Percentiles rank a stretch among this genome's conserved stretches.
phyloP scores from a whole-genome alignment of 64 coral and sea anemone species.

The Montipora efflorescens region DNA sequence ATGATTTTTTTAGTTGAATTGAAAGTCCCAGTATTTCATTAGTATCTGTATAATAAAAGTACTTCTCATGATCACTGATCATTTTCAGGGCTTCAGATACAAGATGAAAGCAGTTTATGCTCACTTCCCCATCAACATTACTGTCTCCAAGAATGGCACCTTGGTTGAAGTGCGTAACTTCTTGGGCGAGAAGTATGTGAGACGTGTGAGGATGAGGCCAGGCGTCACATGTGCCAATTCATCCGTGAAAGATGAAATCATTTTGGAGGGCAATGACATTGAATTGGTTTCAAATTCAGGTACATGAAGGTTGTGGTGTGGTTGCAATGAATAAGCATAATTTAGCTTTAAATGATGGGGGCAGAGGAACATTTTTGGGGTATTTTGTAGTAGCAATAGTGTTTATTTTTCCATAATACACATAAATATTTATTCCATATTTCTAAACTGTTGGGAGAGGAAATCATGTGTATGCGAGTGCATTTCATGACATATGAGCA shows the following conservation, averaged over 20 bases:
- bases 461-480: no score
- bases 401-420: no score
- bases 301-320: neutral
- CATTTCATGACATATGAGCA: no score
- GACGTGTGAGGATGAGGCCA: slow-evolving; percentile 86
- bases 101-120: slow-evolving; percentile 99
- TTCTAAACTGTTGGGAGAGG: no score
- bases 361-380: no score
- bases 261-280: slow-evolving; percentile 96
- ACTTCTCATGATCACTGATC: neutral
- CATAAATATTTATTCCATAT: no score
- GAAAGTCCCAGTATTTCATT: no score
- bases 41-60: no score
- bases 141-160: slow-evolving; percentile 67
- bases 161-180: slow-evolving; percentile 97
- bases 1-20: no score
- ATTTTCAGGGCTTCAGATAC: slow-evolving; percentile 87
- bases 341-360: no score
- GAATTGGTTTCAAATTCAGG: slow-evolving; percentile 99
- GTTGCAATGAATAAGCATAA: neutral
- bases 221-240: slow-evolving; percentile 93
- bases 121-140: slow-evolving; percentile 99
- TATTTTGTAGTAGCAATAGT: no score
- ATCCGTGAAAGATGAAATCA: slow-evolving; percentile 92
- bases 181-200: slow-evolving; percentile 95